Conservation (phyloP, 2,888 invertebrate genomes). For the Gasteruption jaculator region DNA sequence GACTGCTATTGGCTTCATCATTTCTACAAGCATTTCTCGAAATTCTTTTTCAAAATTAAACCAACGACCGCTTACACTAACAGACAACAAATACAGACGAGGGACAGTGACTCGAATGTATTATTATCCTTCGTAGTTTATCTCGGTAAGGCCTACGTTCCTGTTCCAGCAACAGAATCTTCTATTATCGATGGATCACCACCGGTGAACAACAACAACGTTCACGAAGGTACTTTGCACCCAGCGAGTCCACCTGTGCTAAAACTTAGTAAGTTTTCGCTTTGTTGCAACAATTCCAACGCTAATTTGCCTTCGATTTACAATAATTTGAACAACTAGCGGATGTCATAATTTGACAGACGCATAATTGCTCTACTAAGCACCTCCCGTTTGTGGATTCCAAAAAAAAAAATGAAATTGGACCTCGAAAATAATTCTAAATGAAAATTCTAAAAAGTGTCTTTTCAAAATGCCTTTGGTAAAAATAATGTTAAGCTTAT, state of each 20-base stretch:
- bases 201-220: conserved; percentile 27
- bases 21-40: too few relatives aligned
- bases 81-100: conserved; percentile 26
- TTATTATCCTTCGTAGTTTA: conserved; percentile 37
- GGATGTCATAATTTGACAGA: too few relatives aligned
- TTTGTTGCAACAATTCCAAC: neutral
- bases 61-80: conserved; percentile 25
- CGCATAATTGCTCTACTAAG: too few relatives aligned
- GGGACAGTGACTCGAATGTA: conserved; percentile 31
- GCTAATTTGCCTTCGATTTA: too few relatives aligned
- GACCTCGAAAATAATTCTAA: too few relatives aligned
- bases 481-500: too few relatives aligned
- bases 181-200: conserved; percentile 28
- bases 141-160: conserved; percentile 44
- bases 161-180: conserved; percentile 45
- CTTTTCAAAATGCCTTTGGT: too few relatives aligned
- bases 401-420: too few relatives aligned
- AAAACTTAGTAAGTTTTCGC: conserved; percentile 36
- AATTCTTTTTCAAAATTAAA: too few relatives aligned
- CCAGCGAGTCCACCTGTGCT: conserved; percentile 32
- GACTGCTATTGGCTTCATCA: too few relatives aligned
- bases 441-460: neutral
- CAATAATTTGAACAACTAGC: too few relatives aligned
- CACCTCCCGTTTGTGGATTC: too few relatives aligned
- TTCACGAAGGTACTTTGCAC: conserved; percentile 32